Evolutionary conservation across 2,113 vertebrate genomes (phyloP).

Genomic region (Sapajus apella): DNA sequence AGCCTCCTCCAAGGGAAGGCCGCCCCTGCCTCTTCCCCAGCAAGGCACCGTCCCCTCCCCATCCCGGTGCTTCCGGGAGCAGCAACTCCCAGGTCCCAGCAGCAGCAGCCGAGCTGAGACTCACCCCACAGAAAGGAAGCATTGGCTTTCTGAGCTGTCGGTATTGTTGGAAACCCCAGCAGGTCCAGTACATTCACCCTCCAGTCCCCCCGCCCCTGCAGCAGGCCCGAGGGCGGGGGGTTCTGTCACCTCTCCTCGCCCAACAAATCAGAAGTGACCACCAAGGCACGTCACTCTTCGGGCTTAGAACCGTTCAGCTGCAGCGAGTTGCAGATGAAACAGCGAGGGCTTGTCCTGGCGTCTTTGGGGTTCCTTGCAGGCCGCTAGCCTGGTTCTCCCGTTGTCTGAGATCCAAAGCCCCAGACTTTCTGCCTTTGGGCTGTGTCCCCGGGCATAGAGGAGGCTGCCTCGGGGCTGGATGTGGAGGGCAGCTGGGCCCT

Average conservation of each 20-base stretch:
- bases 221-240: neutral
- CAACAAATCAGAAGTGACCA: neutral
- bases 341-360: fast-evolving
- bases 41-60: too few species aligned
- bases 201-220: neutral
- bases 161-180: neutral
- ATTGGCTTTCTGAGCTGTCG: neutral
- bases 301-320: fast-evolving
- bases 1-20: neutral
- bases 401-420: too few species aligned
- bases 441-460: neutral
- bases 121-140: neutral
- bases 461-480: neutral
- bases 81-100: neutral
- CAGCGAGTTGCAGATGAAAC: neutral
- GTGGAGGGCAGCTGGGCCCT: neutral
- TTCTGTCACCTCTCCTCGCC: neutral
- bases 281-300: fast-evolving
- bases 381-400: neutral
- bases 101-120: neutral
- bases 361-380: neutral
- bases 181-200: neutral
- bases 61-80: neutral
- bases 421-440: neutral
- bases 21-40: neutral